Base-by-base conservation (phyloP, 2,888 invertebrate species). In the Minunthozetes semirufus region DNA sequence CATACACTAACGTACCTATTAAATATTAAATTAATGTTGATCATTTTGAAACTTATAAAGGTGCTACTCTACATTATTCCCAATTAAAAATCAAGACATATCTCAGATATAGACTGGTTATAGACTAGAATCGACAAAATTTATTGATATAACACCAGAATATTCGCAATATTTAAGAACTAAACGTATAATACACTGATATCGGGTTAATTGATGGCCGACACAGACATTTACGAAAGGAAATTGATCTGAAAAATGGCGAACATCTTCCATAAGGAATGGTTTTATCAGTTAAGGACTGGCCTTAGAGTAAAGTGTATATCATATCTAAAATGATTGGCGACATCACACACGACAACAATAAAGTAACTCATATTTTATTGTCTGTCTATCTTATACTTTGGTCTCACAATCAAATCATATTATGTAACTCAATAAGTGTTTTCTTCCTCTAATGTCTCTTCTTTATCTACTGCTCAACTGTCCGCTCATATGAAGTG, bases 271-370 rank as follows among this genome's bases (percentile, higher is more conserved):
- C n/a, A 53, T 22, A 59, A 59, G 8, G 13, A 13, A n/a, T 3
- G 48, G n/a, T 48, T 48, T 2, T 3, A 48, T 13, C 9, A 59
- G 22, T 59, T 9, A 13, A 11, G 8, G 25, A 19, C 22, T 59
- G 59, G 59, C 9, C 59, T 13, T n/a, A 6, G 4, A 22, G 4
- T 27, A 13, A 19, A 59, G 9, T 22, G 59, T 3, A 59, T 59
- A 59, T 59, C 59, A 27, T 59, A 59, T 59, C 59, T 25, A 19
- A 59, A 19, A 59, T 59, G 59, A 59, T 59, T 59, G 59, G 5
- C 59, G n/a, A 59, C 59, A 11, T 13, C 9, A 59, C 19, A 59
- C 48, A 48, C 59, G 27, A 59, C 59, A 59, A 59, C n/a, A 25
- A 22, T 48, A 48, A n/a, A 48, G 48, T 9, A 22, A 25, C 19